Base-by-base conservation (phyloP, 2,888 invertebrate species). In the Argyresthia albistria region DNA sequence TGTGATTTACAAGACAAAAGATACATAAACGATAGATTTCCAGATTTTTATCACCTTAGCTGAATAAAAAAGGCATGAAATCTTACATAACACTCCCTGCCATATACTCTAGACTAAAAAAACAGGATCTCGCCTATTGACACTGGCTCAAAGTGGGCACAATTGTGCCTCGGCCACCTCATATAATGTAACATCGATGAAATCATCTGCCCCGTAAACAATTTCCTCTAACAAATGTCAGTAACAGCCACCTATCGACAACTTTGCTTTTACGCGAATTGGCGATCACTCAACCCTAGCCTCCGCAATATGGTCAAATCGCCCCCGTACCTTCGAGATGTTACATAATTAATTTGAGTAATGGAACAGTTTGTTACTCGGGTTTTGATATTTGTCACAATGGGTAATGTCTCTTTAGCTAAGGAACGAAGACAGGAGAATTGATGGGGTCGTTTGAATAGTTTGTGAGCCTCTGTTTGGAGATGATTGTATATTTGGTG, bases 291-390 rank as follows among this genome's bases (percentile, higher is more conserved):
- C 73, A 58, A 58, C 57, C 59, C 56, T 50, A 43, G 25, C 42
- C 42, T 25, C 43, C 12, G 43, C 62, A 63, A 62, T 64, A 68
- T 73, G 81, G 84, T 82, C 83, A 82, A 82, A 81, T 74, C 70
- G 71, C 75, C 79, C 79, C 77, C 75, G 65, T 62, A 61, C 70
- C 71, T 67, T 67, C 66, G 59, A 69, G 72, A 78, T 66, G 77
- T 75, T 81, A 75, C 83, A 84, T 87, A 82, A 87, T 87, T 86
- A 84, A 87, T 84, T 80, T 78, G 70, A 73, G 79, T 84, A 87
- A 87, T 87, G 80, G 82, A 72, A 76, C 73, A 73, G 76, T 81
- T 81, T 76, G 75, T 67, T 66, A 59, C 63, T 66, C 67, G 73
- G 71, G 70, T 68, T 69, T 68, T 73, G 73, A 71, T 74, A 80